Percentiles rank a stretch among this genome's conserved stretches.
Conservation (phyloP, 2,888 invertebrate genomes). For the Ferrisia virgata region DNA sequence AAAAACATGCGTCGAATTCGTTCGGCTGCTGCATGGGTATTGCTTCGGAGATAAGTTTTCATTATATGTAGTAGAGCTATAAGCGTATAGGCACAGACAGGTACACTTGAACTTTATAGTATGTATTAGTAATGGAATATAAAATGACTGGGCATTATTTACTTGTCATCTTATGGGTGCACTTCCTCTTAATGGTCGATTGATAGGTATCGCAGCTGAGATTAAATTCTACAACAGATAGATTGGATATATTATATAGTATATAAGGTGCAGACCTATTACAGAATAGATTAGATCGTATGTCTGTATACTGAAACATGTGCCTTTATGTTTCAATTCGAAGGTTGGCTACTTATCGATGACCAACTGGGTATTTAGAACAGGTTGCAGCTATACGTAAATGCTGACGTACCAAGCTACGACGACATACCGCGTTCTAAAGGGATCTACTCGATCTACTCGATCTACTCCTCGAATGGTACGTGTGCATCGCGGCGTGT, state of each 20-base stretch:
- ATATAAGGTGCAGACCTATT: not conserved
- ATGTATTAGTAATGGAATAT: too few species aligned
- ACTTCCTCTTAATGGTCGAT: constrained; percentile 14
- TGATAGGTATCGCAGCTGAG: not conserved
- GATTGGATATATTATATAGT: not conserved
- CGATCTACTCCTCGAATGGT: constrained; percentile 28
- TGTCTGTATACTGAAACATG: constrained; percentile 38
- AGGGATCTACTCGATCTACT: constrained; percentile 42
- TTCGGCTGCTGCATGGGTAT: not conserved
- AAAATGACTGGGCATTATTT: not conserved
- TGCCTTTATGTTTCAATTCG: not conserved
- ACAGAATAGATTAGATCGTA: constrained; percentile 21
- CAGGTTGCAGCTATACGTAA: constrained; percentile 25
- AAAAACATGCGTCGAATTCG: not conserved
- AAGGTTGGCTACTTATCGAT: constrained; percentile 42
- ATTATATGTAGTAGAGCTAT: too few species aligned
- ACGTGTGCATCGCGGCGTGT: constrained; percentile 11
- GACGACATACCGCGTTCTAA: not conserved
- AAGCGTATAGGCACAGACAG: too few species aligned
- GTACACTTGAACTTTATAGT: constrained; percentile 25
- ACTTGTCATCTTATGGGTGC: constrained; percentile 6
- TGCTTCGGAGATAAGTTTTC: not conserved
- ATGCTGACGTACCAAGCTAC: too few species aligned
- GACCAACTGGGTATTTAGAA: constrained; percentile 44
- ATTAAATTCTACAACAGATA: not conserved